Evolutionary conservation across 2,797 vertebrate species (phyloP).

Genomic region (Sebastes kiyomatsui): DNA sequence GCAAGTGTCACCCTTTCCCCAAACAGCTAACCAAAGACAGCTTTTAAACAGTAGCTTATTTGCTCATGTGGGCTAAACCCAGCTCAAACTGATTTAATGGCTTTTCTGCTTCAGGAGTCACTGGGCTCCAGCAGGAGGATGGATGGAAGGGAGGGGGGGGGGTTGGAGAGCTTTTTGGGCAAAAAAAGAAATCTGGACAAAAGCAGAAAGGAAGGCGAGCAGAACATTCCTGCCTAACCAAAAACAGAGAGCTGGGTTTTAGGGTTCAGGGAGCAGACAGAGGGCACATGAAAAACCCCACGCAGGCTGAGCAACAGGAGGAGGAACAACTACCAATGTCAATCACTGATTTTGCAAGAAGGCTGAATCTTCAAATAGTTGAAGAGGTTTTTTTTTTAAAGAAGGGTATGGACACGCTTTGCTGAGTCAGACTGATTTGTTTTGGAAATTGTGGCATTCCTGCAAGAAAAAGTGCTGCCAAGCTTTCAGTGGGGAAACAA

Average conservation of each 20-base stretch:
- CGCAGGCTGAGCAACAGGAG: conserved; percentile 3
- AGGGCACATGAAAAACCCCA: conserved; percentile 47
- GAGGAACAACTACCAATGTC: conserved; percentile 24
- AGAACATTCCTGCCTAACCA: conserved; percentile 78
- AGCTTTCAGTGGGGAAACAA: conserved; percentile 41
- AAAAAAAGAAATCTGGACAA: conserved; percentile 60
- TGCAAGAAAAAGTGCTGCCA: conserved; percentile 57
- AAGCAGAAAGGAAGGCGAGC: conserved; percentile 43
- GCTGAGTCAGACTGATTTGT: conserved; percentile 70
- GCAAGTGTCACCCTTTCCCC: background rate
- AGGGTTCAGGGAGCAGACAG: conserved; percentile 72
- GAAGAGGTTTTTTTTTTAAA: background rate
- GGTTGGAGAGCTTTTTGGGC: conserved; percentile 37
- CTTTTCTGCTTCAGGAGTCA: conserved; percentile 62
- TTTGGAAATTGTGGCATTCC: conserved; percentile 75
- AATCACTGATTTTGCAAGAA: conserved; percentile 5
- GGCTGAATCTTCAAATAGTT: background rate
- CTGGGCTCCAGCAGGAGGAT: conserved; percentile 33
- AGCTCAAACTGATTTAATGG: conserved; percentile 61
- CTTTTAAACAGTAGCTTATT: conserved; percentile 66
- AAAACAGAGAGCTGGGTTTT: conserved; percentile 72
- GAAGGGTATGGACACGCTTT: conserved; percentile 35
- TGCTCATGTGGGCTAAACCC: conserved; percentile 49
- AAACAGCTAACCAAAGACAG: conserved; percentile 29
- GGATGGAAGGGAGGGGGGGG: background rate